Conservation (phyloP, 2,113 vertebrate species). For the Lampris megalopsis region DNA sequence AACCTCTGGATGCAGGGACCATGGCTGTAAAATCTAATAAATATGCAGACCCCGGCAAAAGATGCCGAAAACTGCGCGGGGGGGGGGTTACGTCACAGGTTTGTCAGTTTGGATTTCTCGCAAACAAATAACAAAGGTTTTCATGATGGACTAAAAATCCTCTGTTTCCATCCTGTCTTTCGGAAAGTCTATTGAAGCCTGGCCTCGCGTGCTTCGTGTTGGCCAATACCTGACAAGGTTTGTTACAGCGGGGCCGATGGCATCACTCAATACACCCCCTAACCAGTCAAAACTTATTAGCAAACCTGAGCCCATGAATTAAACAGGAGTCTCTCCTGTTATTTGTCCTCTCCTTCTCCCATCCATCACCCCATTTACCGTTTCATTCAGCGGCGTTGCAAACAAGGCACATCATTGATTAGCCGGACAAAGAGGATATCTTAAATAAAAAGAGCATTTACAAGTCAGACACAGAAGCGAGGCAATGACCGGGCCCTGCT, state of each 20-base stretch:
- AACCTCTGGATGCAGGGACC: no score
- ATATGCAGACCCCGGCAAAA: no score
- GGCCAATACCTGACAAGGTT: constrained; percentile 6
- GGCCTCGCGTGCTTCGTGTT: constrained; percentile 22
- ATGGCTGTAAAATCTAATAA: no score
- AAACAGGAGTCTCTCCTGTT: constrained; percentile 59
- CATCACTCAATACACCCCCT: constrained; percentile 1
- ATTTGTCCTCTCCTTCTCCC: constrained; percentile 52
- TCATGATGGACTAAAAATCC: background rate
- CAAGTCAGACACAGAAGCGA: constrained; percentile 74
- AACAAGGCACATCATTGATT: constrained; percentile 81
- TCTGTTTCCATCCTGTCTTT: constrained; percentile 14
- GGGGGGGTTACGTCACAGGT: no score
- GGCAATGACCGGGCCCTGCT: constrained; percentile 55
- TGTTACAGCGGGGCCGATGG: constrained; percentile 8
- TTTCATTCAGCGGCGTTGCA: constrained; percentile 74
- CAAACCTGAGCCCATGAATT: constrained; percentile 63
- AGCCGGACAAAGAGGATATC: constrained; percentile 75
- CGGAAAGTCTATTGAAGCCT: constrained; percentile 27
- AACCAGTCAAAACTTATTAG: constrained; percentile 47
- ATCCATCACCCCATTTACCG: constrained; percentile 63
- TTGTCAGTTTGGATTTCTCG: no score
- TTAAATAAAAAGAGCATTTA: constrained; percentile 87
- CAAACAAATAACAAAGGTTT: no score
- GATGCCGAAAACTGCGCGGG: no score